Evolutionary conservation across 1,140 invertebrate species (phyloP), one percentile per base, ranked within the genome.

Genomic region (Drosophila pectinifera): DNA sequence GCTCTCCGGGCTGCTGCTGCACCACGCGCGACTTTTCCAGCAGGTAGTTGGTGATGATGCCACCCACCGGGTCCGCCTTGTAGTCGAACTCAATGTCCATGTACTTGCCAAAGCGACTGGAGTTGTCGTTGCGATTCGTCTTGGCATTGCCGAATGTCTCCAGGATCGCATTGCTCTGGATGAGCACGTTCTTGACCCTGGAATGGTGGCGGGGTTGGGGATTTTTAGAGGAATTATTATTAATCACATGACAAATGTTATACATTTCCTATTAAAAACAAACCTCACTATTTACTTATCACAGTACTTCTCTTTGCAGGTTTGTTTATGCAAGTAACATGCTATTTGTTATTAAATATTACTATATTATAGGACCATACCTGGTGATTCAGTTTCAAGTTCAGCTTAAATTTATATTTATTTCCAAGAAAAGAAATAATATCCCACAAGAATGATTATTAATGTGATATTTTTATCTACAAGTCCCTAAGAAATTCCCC

Each of bases 71-170:
- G 93, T 99, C 98, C 0, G 98, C 98, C 93, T 99, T 99, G 93
- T 98, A 99, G 93, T 99, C 98, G 93, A 99, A 99, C 94, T 99
- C 98, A 72, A 99, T 99, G 92, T 99, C 98, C 98, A 99, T 99
- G 92, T 99, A 99, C 93, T 99, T 99, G 53, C 98, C 98, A 93
- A 99, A 99, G 31, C 98, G 94, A 48, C 98, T 99, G 0, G 98
- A 99, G 93, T 99, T 99, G 92, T 99, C 98, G 93, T 99, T 99
- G 46, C 98, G 94, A 85, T 97, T 99, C 4, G 98, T 99, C 92
- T 99, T 99, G 2, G 98, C 98, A 94, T 99, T 99, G 26, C 98
- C 98, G 93, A 99, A 99, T 3, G 98, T 97, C 93, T 99, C 98
- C 72, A 99, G 93, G 75, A 99, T 97, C 2, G 97, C 95, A 93